Conservation (phyloP, 2,797 vertebrate genomes). For the Parauchenoglanis ngamensis region DNA sequence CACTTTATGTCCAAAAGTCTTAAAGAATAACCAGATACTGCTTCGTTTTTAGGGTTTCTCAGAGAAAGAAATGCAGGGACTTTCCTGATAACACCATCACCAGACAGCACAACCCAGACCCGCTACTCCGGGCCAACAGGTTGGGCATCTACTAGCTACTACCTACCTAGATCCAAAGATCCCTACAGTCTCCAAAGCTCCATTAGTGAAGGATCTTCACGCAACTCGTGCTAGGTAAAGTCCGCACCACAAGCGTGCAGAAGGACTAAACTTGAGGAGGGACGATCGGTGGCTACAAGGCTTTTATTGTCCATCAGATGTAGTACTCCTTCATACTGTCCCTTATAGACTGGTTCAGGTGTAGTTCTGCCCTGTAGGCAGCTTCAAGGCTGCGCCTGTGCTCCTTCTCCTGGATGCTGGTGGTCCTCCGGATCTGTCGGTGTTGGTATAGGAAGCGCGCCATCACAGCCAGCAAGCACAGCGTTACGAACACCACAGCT, state of each 20-base stretch:
- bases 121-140: conserved; percentile 45
- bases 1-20: conserved; percentile 36
- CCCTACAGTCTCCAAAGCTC: conserved; percentile 34
- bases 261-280: conserved; percentile 46
- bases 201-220: conserved; percentile 23
- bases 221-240: conserved; percentile 32
- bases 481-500: conserved; percentile 82
- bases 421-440: conserved; percentile 76
- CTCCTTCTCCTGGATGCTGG: conserved; percentile 76
- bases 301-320: conserved; percentile 49
- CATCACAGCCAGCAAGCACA: conserved; percentile 81
- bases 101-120: conserved; percentile 45
- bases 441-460: conserved; percentile 83
- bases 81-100: conserved; percentile 43
- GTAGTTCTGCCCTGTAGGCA: conserved; percentile 56
- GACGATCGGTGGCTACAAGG: conserved; percentile 37
- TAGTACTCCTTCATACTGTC: conserved; percentile 60
- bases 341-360: conserved; percentile 54
- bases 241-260: conserved; percentile 43
- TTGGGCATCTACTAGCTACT: conserved; percentile 58
- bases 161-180: conserved; percentile 55
- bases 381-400: conserved; percentile 64
- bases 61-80: conserved; percentile 42
- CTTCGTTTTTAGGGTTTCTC: conserved; percentile 21
- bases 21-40: conserved; percentile 29